Evolutionary conservation across 2,888 invertebrate genomes (phyloP), one percentile per base, ranked within the genome.

Genomic region (Panopea generosa): DNA sequence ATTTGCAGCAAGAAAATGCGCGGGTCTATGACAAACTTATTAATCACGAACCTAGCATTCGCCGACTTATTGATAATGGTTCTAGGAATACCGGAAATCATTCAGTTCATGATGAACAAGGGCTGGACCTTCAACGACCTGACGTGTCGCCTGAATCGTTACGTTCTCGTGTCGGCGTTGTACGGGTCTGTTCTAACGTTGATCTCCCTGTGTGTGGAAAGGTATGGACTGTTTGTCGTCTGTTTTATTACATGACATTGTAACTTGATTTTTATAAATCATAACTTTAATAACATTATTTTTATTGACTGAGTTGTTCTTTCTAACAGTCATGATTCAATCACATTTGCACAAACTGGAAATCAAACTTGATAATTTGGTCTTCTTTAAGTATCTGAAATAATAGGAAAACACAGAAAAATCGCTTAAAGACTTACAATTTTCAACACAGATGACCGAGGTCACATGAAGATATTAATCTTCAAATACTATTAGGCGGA

Each of bases 41-140:
- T 92, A 61, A 90, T 92, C 27, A 45, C 45, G 6, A 93, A 93
- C 71, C 78, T 93, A 69, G 92, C 93, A 0, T 69, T 91, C 20
- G 91, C 92, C 33, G 93, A 93, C 62, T 82, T 92, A 16, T 66
- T 91, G 29, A 92, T 92, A 53, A 90, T 92, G 90, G 67, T 92
- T 20, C 86, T 90, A 22, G 92, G 92, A 11, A 79, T 93, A 11
- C 92, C 92, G 4, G 92, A 93, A 63, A 91, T 92, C 55, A 86
- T 91, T 7, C 88, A 89, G 82, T 92, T 92, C 69, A 90, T 92
- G 83, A 77, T 88, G 67, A 90, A 91, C 50, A 68, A 73, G 47
- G 85, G 85, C 0, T 85, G 85, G 85, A 80, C 77, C 14, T 73
- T 83, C 29, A 70, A 78, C 50, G 45, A 45, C 22, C 53, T 77